These are phyloP conservation scores for Pseudopleuronectes americanus DNA, from an alignment of 2,797 vertebrate species.

Conservation along the genomic window DNA sequence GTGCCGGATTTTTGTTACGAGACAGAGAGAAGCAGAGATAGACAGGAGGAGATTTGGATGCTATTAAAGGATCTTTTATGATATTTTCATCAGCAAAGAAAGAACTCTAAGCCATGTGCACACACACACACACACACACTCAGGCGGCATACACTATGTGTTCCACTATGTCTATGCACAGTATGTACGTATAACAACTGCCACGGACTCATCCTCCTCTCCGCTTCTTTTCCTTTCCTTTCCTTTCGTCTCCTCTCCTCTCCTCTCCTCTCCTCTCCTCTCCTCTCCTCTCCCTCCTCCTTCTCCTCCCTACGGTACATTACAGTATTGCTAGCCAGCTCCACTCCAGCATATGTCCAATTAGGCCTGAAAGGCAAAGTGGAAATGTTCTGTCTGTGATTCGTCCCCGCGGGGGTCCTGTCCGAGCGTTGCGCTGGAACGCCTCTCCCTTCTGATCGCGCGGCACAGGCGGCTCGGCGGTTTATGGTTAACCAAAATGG, in stretches of 20 bases:
- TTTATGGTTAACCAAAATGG: conserved; percentile 96
- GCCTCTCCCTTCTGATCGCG: conserved; percentile 87
- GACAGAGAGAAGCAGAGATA: conserved; percentile 30
- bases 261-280: not conserved
- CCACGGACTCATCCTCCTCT: conserved; percentile 12
- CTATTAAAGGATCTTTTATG: conserved; percentile 28
- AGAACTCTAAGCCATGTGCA: conserved; percentile 28
- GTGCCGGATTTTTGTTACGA: conserved; percentile 43
- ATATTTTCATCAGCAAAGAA: conserved; percentile 38
- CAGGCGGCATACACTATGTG: conserved; percentile 5
- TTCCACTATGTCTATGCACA: conserved; percentile 21
- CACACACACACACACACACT: conserved; percentile 13
- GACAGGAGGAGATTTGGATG: conserved; percentile 17
- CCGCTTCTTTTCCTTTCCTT: not conserved
- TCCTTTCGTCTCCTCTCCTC: not conserved
- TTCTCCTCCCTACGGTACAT: conserved; percentile 68
- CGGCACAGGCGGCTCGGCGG: conserved; percentile 84
- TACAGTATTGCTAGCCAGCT: conserved; percentile 76
- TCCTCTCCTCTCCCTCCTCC: not conserved
- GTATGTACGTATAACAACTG: conserved; percentile 40
- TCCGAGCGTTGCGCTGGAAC: conserved; percentile 85
- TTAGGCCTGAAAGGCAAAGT: conserved; percentile 86
- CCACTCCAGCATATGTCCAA: conserved; percentile 87
- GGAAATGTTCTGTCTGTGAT: conserved; percentile 83
- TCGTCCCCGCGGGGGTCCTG: conserved; percentile 85